Percentiles rank a stretch among this genome's conserved stretches.
phyloP scores from a whole-genome alignment of 2,888 invertebrate genomes.

The Lasiommata megera region DNA sequence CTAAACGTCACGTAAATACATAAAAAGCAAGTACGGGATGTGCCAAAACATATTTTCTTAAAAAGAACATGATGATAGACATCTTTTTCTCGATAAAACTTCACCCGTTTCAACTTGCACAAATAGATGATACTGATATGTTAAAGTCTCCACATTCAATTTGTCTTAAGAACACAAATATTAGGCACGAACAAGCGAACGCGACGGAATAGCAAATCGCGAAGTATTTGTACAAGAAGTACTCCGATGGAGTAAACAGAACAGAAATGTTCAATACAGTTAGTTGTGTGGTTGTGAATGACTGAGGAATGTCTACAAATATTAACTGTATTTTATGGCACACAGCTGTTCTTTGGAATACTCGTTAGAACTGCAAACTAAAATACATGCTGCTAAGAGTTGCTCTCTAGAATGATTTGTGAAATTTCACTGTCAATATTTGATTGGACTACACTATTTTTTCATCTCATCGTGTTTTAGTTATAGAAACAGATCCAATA shows the following conservation, averaged over 20 bases:
- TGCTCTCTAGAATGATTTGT: neutral
- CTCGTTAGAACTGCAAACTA: conserved; percentile 7
- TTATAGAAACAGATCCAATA: neutral
- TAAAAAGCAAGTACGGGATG: neutral
- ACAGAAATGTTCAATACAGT: conserved; percentile 67
- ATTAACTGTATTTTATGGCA: conserved; percentile 38
- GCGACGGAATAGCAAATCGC: conserved; percentile 75
- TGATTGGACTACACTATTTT: neutral
- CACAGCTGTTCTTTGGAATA: conserved; percentile 18
- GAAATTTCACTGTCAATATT: conserved; percentile 1
- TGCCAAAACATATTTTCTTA: neutral
- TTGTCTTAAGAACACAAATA: conserved; percentile 76
- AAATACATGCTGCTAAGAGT: neutral
- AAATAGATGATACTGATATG: conserved; percentile 24
- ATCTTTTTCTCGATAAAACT: conserved; percentile 1
- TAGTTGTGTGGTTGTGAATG: conserved; percentile 66
- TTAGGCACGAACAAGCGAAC: conserved; percentile 63
- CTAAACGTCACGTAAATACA: no score
- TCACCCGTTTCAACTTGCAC: conserved; percentile 9
- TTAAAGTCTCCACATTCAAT: conserved; percentile 49
- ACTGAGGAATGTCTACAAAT: conserved; percentile 53
- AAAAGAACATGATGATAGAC: neutral
- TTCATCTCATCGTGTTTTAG: neutral
- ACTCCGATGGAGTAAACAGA: conserved; percentile 69
- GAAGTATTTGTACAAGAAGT: conserved; percentile 65